Base-by-base conservation (phyloP, 2,113 vertebrate genomes). In the Gobiocypris rarus region DNA sequence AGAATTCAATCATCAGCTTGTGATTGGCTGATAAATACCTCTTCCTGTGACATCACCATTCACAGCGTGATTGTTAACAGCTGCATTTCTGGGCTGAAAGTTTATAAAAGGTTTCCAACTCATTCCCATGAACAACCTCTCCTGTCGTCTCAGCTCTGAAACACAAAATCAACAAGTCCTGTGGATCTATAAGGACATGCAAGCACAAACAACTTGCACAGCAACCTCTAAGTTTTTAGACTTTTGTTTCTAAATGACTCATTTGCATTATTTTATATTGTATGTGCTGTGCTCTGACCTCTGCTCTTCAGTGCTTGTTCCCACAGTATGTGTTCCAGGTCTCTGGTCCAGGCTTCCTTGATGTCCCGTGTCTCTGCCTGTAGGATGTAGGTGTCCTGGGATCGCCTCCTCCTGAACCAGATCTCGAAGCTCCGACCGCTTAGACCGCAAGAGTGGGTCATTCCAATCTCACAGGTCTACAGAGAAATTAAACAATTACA, bases 121-220 rank as follows among this genome's bases (percentile, higher is more conserved):
- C 69, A 95, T 93, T 58, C 95, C 95, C 92, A 95, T 92, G 81
- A 96, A 95, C 58, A 93, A 92, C 84, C 94, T 89, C 86, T 95
- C 95, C 88, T 94, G 94, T 90, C 93, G 94, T 1, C 94, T 93
- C 52, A 95, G 84, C 77, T 95, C 95, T 96, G 83, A 54, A 56
- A 83, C 77, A 31, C 48, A 81, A 75, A 75, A 75, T 31, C 71
- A 73, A 41, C 59, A 63, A 34, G 28, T 34, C 8, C 31, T 67
- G 63, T 38, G 34, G 63, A 67, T 38, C 63, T 26, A 61, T 13
- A 63, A 14, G 5, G 24, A 28, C 59, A 1, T 38, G 9, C 65
- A 34, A 67, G 1, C 31, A 19, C 15, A 34, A 9, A 34, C 28
- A 67, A 67, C 3, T 1, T 38, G 8, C 3, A 38, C 63, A 19